Base-by-base conservation (phyloP, 2,113 vertebrate genomes). In the Opisthocomus hoazin region DNA sequence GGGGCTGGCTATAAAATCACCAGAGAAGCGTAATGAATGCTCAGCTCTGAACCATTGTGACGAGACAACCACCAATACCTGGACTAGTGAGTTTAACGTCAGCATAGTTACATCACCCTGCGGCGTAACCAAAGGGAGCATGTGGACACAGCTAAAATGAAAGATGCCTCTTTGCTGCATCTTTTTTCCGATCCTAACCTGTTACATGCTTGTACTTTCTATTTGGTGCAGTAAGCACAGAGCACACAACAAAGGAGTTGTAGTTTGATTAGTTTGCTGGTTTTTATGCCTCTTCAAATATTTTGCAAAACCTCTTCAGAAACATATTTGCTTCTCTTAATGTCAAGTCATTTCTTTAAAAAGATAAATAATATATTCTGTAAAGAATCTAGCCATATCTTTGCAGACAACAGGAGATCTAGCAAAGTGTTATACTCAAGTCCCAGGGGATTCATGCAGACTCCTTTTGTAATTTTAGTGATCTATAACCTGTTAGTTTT, bases 1-100 rank as follows among this genome's bases (percentile, higher is more conserved):
- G 16, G 14, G 48, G 2, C 9, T 48, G n/a, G 10, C 12, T 87
- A 69, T 3, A 4, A 73, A 90, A 66, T 30, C 37, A 12, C 23
- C 1, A 3, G 50, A 74, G 36, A 46, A 50, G 17, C 0, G 0
- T 4, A 54, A 18, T 29, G 29, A 85, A 54, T 24, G 26, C 17
- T 79, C 10, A 46, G 15, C 30, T 46, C 27, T 69, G 66, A 92
- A 53, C 27, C 18, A 30, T 36, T 41, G 3, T 32, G 37, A 76
- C 79, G 61, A 68, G 11, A 51, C 15, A 68, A 37, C 37, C 74
- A 45, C 32, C 24, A 41, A 14, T n/a, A 70, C 22, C 43, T 76
- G 73, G 37, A n/a, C 65, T 36, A 50, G 16, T 0, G 3, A 74
- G 21, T 30, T 27, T 34, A 50, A 75, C 1, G 1, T 9, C 65